Conservation (phyloP, 2,113 vertebrate genomes). For the Eudyptes chrysolophus region DNA sequence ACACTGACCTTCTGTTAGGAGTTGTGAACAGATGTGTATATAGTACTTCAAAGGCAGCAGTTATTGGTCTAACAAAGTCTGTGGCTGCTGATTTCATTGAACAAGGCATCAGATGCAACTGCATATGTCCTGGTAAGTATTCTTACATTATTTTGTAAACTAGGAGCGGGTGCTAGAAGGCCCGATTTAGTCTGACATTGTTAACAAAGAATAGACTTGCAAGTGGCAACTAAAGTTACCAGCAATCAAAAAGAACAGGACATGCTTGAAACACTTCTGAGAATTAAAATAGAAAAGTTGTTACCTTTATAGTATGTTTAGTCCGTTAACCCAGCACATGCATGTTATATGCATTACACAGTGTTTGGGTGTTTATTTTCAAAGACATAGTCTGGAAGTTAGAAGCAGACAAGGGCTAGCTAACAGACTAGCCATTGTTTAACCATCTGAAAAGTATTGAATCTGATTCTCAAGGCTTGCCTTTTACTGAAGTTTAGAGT, state of each 20-base stretch:
- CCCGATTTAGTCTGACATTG: neutral
- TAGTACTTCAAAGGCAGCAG: slow-evolving; percentile 90
- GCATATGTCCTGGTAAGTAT: slow-evolving; percentile 89
- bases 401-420: neutral
- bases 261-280: neutral
- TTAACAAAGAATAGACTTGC: neutral
- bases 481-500: neutral
- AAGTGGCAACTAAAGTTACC: neutral
- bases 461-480: neutral
- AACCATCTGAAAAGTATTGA: neutral
- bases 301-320: neutral
- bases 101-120: slow-evolving; percentile 93
- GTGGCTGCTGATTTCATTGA: slow-evolving; percentile 93
- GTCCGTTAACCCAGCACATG: neutral
- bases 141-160: neutral
- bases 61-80: slow-evolving; percentile 93
- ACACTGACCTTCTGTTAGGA: slow-evolving; percentile 67
- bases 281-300: neutral
- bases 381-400: neutral
- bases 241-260: neutral
- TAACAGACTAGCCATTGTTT: neutral
- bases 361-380: neutral
- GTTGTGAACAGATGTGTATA: slow-evolving; percentile 91
- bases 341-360: neutral
- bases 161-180: neutral